Evolutionary conservation across 2,113 vertebrate genomes (phyloP).

Genomic region (Hippoglossus stenolepis): DNA sequence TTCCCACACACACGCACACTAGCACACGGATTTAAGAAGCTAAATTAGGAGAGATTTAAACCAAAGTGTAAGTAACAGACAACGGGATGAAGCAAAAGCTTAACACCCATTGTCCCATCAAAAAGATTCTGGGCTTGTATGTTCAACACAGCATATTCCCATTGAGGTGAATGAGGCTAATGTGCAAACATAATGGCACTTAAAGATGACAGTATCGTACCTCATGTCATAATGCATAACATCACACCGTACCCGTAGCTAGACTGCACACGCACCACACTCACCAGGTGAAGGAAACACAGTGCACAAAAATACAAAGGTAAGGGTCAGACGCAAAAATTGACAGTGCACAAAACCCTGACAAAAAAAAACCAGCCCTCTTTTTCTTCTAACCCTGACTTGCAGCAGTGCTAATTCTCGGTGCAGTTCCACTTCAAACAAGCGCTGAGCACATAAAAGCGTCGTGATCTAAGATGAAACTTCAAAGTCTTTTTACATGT

Average conservation of each 20-base stretch:
- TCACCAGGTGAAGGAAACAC: conserved; percentile 29
- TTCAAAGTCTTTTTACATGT: conserved; percentile 41
- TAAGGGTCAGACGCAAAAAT: conserved; percentile 38
- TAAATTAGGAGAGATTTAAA: too few species aligned
- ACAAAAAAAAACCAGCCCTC: conserved; percentile 24
- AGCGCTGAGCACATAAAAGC: conserved; percentile 34
- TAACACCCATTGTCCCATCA: conserved; percentile 23
- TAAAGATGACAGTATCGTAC: conserved; percentile 58
- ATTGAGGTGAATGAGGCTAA: conserved; percentile 53
- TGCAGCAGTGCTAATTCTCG: conserved; percentile 4
- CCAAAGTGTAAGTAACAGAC: conserved; percentile 21
- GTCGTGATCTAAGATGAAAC: conserved; percentile 32
- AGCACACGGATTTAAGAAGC: conserved; percentile 15
- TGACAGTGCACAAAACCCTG: conserved; percentile 48
- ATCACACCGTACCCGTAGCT: conserved; percentile 46
- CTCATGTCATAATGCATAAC: conserved; percentile 47
- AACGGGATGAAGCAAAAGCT: conserved; percentile 21
- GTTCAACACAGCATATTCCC: conserved; percentile 34
- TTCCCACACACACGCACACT: conserved; percentile 15
- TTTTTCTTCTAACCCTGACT: conserved; percentile 46
- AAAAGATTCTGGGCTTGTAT: conserved; percentile 33
- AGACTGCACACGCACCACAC: conserved; percentile 23
- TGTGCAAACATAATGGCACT: conserved; percentile 70
- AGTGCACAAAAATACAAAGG: conserved; percentile 7
- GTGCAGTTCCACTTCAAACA: conserved; percentile 50